These are phyloP conservation scores for Chaetops frenatus DNA, from an alignment of 2,113 vertebrate species.

Conservation along the genomic window DNA sequence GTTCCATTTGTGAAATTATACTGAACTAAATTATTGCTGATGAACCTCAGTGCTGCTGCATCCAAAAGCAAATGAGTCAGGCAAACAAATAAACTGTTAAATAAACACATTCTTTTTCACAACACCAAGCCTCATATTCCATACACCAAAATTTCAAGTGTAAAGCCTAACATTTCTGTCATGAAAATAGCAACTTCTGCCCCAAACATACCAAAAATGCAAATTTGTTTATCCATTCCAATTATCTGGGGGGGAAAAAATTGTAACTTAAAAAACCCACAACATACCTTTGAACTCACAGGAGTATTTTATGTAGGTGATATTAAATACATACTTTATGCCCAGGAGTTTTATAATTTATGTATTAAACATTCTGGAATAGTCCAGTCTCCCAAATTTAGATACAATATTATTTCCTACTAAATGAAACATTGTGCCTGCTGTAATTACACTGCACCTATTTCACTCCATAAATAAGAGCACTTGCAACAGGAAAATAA, in stretches of 20 bases:
- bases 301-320: background rate
- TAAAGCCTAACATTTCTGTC: background rate
- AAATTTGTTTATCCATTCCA: background rate
- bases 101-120: background rate
- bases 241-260: background rate
- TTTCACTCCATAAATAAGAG: background rate
- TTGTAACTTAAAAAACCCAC: rapidly evolving
- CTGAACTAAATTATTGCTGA: background rate
- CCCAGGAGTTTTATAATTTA: background rate
- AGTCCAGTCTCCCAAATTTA: background rate
- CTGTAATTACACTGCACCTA: background rate
- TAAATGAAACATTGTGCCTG: background rate
- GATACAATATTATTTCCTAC: background rate
- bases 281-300: background rate
- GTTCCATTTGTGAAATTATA: background rate
- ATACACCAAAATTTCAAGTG: background rate
- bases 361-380: background rate
- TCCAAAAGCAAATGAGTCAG: background rate
- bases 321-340: background rate
- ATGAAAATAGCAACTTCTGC: background rate
- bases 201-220: background rate
- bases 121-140: background rate
- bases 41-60: background rate
- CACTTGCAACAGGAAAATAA: background rate
- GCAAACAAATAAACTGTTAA: background rate